Evolutionary conservation across 1,140 invertebrate species (phyloP).

Genomic region (Heliconius nattereri): DNA sequence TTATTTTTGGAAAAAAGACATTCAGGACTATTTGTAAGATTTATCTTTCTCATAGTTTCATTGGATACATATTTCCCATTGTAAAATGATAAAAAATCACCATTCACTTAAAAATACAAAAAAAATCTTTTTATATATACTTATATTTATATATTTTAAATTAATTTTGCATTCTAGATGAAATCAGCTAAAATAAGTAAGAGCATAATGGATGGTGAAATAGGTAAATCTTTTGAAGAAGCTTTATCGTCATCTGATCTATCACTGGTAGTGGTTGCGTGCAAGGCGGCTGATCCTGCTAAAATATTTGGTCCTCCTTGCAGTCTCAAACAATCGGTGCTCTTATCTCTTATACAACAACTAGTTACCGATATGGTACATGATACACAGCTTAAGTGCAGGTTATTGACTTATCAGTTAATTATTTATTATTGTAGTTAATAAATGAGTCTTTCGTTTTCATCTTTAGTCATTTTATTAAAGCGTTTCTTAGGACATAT

Average conservation of each 20-base stretch:
- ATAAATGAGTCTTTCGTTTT: neutral
- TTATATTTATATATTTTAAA: slow-evolving; percentile 4
- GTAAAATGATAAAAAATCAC: neutral
- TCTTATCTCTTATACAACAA: slow-evolving; percentile 95
- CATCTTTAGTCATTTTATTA: too few species aligned
- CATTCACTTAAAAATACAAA: too few species aligned
- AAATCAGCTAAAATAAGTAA: slow-evolving; percentile 86
- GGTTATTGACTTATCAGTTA: slow-evolving; percentile 78
- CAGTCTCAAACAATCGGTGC: slow-evolving; percentile 88
- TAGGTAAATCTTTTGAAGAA: slow-evolving; percentile 92
- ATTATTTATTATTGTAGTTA: neutral
- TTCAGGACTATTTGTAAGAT: too few species aligned
- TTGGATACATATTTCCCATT: too few species aligned
- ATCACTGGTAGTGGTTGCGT: slow-evolving; percentile 89
- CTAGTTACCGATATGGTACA: slow-evolving; percentile 92
- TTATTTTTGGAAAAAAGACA: too few species aligned
- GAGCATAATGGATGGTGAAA: slow-evolving; percentile 86
- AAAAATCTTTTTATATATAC: too few species aligned
- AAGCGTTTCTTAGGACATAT: too few species aligned
- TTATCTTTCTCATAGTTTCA: too few species aligned
- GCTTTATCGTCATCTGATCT: slow-evolving; percentile 92
- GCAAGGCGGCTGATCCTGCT: slow-evolving; percentile 89
- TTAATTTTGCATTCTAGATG: slow-evolving; percentile 53
- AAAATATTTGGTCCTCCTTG: slow-evolving; percentile 87
- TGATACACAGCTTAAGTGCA: slow-evolving; percentile 93